Conservation (phyloP, 92 coral and sea anemone genomes). For the Palythoa grandiflora region DNA sequence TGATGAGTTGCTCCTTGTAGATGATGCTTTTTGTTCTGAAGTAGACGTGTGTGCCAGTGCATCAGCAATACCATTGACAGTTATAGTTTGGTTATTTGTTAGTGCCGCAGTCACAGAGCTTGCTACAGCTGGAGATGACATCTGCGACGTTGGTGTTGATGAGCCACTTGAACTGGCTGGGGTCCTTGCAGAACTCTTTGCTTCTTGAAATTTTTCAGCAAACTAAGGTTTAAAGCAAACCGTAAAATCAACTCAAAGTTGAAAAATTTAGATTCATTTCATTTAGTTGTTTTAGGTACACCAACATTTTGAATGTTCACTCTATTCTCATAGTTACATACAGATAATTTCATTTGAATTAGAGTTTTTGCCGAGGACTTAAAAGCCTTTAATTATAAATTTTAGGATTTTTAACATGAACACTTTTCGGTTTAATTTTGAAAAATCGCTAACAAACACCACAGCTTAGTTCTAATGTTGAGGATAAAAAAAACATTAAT, state of each 20-base stretch:
- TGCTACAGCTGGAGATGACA: conserved; percentile 45
- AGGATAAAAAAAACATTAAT: too few species aligned
- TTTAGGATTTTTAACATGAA: too few species aligned
- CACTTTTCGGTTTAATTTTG: too few species aligned
- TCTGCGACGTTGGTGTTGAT: conserved; percentile 53
- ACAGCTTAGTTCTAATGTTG: too few species aligned
- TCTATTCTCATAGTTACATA: too few species aligned
- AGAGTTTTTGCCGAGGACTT: too few species aligned
- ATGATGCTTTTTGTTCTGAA: conserved; percentile 67
- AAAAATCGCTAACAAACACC: too few species aligned
- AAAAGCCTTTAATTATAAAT: too few species aligned
- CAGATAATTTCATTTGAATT: too few species aligned
- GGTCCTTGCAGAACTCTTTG: conserved; percentile 78
- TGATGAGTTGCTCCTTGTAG: conserved; percentile 76
- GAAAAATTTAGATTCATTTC: not conserved
- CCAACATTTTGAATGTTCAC: too few species aligned
- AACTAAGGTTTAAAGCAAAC: conserved; percentile 58
- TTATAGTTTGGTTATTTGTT: conserved; percentile 37
- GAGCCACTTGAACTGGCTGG: conserved; percentile 70
- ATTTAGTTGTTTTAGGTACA: too few species aligned
- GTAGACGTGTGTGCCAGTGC: conserved; percentile 61
- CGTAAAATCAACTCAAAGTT: not conserved
- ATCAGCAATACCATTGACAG: conserved; percentile 65
- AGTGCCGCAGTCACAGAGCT: conserved; percentile 62
- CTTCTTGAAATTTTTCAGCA: conserved; percentile 92